These are phyloP conservation scores for Notechis scutatus DNA, from an alignment of 2,113 vertebrate species.

Conservation along the genomic window DNA sequence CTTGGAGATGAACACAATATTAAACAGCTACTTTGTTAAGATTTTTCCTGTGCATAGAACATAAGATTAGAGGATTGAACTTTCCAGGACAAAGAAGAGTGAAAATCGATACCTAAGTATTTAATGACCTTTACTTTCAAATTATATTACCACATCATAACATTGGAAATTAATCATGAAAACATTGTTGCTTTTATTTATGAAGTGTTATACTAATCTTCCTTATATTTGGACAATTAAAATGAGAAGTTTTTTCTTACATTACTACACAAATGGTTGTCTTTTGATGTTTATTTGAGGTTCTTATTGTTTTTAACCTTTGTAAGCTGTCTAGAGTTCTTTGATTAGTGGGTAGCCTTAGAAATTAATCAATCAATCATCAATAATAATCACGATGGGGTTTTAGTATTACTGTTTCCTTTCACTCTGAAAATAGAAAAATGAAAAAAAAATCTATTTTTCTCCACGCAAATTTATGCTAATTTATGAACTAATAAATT, in stretches of 20 bases:
- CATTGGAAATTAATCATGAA: not conserved
- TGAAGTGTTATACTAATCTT: not conserved
- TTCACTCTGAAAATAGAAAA: not conserved
- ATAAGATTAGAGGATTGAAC: not conserved
- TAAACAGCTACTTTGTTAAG: not conserved
- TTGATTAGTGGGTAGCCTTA: not conserved
- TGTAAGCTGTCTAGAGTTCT: not conserved
- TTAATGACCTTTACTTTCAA: not conserved
- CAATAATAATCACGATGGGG: not conserved
- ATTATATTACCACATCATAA: not conserved
- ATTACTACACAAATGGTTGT: not conserved
- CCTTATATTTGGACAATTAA: not conserved
- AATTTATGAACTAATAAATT: not conserved
- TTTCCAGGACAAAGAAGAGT: not conserved
- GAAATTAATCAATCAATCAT: not conserved
- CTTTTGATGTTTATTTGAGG: not conserved
- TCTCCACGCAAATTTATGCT: not conserved
- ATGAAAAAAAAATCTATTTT: not conserved
- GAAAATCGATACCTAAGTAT: not conserved
- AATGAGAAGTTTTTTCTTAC: not conserved
- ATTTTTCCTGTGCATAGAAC: not conserved
- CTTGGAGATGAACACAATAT: not conserved
- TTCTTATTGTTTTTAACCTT: not conserved
- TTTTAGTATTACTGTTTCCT: not conserved
- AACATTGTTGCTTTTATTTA: not conserved